These are phyloP conservation scores for Chironomus tepperi DNA, from an alignment of 1,140 invertebrate genomes.

Conservation along the genomic window DNA sequence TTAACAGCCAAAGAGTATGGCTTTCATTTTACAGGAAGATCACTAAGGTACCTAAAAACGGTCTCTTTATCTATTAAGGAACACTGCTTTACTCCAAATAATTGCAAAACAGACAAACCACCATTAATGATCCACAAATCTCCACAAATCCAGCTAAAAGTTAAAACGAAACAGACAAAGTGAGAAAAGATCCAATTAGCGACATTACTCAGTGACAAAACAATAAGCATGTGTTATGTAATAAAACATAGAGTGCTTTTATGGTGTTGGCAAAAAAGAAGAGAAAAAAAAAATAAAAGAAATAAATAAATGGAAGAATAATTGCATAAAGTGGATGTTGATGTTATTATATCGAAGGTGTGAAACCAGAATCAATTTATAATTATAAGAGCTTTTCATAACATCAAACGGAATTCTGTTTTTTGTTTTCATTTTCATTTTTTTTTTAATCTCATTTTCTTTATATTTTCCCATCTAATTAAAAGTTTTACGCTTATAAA, in stretches of 20 bases:
- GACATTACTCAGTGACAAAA: neutral
- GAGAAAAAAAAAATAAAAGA: neutral
- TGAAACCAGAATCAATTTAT: slow-evolving; percentile 16
- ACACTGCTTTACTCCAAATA: no score
- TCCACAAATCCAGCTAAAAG: no score
- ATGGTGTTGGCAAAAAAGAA: neutral
- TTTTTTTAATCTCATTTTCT: neutral
- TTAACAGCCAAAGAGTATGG: no score
- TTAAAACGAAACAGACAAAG: neutral
- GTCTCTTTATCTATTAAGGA: no score
- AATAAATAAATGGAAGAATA: neutral
- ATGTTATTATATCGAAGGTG: slow-evolving; percentile 15
- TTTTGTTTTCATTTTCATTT: neutral
- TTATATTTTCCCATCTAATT: neutral
- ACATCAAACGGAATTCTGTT: neutral
- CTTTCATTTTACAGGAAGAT: no score
- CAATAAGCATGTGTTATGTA: no score
- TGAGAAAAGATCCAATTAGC: slow-evolving; percentile 21
- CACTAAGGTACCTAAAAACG: no score
- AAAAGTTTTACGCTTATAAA: slow-evolving; percentile 3
- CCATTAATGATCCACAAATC: no score
- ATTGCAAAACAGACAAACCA: no score
- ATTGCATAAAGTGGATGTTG: neutral
- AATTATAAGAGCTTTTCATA: neutral
- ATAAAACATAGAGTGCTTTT: no score